These are phyloP conservation scores for Coptodon rendalli DNA, from an alignment of 2,113 vertebrate genomes.

Conservation along the genomic window DNA sequence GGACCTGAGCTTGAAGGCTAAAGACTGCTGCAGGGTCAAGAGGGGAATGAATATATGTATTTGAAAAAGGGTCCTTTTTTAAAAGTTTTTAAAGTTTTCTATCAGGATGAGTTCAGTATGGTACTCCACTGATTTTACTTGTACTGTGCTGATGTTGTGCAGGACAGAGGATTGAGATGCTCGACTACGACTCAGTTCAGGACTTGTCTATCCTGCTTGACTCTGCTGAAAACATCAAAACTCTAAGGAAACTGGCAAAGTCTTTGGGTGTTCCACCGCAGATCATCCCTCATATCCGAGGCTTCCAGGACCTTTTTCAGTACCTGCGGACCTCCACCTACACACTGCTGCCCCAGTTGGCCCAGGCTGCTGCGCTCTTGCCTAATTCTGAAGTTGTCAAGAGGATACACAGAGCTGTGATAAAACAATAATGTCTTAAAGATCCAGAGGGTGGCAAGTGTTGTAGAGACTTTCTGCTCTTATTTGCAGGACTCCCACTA, in stretches of 20 bases:
- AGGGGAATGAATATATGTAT: not conserved
- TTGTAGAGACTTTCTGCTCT: not conserved
- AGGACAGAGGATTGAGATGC: constrained; percentile 49
- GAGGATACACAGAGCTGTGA: constrained; percentile 49
- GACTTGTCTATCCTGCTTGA: constrained; percentile 55
- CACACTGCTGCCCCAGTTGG: constrained; percentile 54
- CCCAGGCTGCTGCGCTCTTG: constrained; percentile 43
- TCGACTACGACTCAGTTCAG: constrained; percentile 59
- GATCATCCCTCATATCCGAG: constrained; percentile 30
- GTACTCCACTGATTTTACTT: not conserved
- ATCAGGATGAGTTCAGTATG: not conserved
- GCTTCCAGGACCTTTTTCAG: constrained; percentile 62
- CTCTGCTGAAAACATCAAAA: not conserved
- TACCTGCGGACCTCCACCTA: constrained; percentile 61
- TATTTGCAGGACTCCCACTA: not conserved
- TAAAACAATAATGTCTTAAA: constrained; percentile 15
- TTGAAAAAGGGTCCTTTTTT: not conserved
- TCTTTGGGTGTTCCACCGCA: constrained; percentile 47
- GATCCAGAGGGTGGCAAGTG: not conserved
- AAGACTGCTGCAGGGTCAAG: not conserved
- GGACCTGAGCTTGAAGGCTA: not conserved
- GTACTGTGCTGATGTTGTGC: not conserved
- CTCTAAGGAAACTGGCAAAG: constrained; percentile 17
- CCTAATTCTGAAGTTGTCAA: constrained; percentile 45
- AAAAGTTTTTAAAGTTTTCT: not conserved